Base-by-base conservation (phyloP, 1,140 invertebrate species). In the Bicyclus anynana region DNA sequence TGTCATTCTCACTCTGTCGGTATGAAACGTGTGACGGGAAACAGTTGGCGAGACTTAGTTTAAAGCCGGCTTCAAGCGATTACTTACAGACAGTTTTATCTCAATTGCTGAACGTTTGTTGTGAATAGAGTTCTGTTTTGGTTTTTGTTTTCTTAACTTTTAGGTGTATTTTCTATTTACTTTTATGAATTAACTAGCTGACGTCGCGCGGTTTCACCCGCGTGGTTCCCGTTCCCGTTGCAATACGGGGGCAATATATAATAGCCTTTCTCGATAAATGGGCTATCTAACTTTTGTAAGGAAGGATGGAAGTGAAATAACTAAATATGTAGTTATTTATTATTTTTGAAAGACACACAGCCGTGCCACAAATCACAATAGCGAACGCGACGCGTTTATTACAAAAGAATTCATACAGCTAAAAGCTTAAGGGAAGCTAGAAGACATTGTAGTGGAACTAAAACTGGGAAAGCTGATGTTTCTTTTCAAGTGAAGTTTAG, bases 11-110 rank as follows among this genome's bases (percentile, higher is more conserved):
- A 40, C 5, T 40, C 37, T 1, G 16, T 13, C 16, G 6, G 4
- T 4, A 17, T 16, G 37, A 14, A 17, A 40, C 37, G 16, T 40
- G 37, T 40, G 37, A 40, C 37, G 14, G 16, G 3, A 40, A 40
- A 40, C 37, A 40, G 37, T 40, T 40, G 37, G 37, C 37, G 37
- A 40, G 37, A 12, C 17, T 40, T 40, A 40, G 13, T 40, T 14
- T 40, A 40, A 33, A 40, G 37, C 37, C 37, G 37, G 37, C 37
- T 16, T 40, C 5, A 40, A 40, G 16, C 37, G 37, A 40, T 40
- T 40, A 40, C 37, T 40, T 40, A 40, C 37, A 40, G 37, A 40
- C 37, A 40, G 37, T 16, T 40, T 40, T 40, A 10, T 17, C 2
- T 14, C 13, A 40, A 40, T 40, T 40, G 37, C 37, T 12, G 37